Evolutionary conservation across 1,140 invertebrate genomes (phyloP), one percentile per base, ranked within the genome.

Genomic region (Panulirus ornatus): DNA sequence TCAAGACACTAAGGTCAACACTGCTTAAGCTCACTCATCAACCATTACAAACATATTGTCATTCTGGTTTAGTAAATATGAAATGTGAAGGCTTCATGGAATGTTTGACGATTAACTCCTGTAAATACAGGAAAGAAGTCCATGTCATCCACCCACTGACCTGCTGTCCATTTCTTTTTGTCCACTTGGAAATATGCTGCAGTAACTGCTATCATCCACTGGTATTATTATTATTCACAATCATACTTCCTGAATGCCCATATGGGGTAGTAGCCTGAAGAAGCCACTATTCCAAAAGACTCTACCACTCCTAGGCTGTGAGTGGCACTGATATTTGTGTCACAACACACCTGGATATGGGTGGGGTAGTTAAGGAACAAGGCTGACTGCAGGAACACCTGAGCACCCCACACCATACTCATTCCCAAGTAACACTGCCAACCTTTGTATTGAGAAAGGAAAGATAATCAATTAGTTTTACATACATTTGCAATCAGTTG

Each of bases 161-260:
- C 88, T 89, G 34, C 42, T 88, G 40, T 88, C 30, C 27, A 54
- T 42, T 58, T 58, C 19, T 58, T 66, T 66, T 27, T 66, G 16
- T 66, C 16, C 3, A 66, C 8, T 5, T 30, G 58, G 58, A 66
- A 66, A n/a, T 8, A 27, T 22, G 27, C 27, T 79, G 38, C 44
- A 47, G 8, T 79, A 70, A 38, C 36, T 36, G n/a, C 40, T 70
- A 66, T 30, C 58, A 30, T 66, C 30, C 58, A 66, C 58, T 66
- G 58, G 16, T 66, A 66, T 30, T 22, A 66, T 30, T 22, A 30
- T 27, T 30, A 66, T 66, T 66, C 40, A 44, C 85, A 66, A 70
- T 38, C 54, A 86, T 88, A 70, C 54, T 81, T 88, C 85, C 85
- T 88, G 85, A 88, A 88, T 88, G 85, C 85, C 85, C 85, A 79